Base-by-base conservation (phyloP, 2,113 vertebrate species). In the Clinocottus analis region DNA sequence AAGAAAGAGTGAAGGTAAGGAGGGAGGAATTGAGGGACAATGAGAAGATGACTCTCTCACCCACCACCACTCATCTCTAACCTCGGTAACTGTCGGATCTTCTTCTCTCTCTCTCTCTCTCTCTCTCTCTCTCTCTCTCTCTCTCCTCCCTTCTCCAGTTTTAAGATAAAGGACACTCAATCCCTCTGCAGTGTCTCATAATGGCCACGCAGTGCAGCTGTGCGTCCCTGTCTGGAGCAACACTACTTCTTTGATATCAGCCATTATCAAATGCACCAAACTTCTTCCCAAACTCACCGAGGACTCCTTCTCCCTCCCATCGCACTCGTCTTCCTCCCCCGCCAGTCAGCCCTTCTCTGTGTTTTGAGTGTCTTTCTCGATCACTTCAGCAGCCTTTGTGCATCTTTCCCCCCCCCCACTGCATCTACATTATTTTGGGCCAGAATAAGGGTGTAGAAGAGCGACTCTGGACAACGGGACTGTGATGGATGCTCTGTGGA, bases 101-200 rank as follows among this genome's bases (percentile, higher is more conserved):
- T 89, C 87, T 88, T 91, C 85, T 71, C 65, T 87, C 85, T 75
- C n/a, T n/a, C n/a, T n/a, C n/a, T n/a, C n/a, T n/a, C n/a, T n/a
- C n/a, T n/a, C n/a, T n/a, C n/a, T n/a, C n/a, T n/a, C n/a, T n/a
- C n/a, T n/a, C n/a, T n/a, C n/a, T n/a, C n/a, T n/a, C n/a, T n/a
- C n/a, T n/a, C n/a, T n/a, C n/a, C n/a, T n/a, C n/a, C 77, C 33
- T 25, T 56, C 67, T 85, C 76, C 49, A n/a, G 9, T 23, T 71
- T 80, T 66, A 3, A 80, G 79, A 89, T 87, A 53, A 91, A 91
- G 90, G 56, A 73, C 59, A 31, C 79, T 79, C 31, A 68, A 13
- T 81, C 55, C 7, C 79, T 79, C 72, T 0, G 86, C 70, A 69
- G 72, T 64, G 74, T 83, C 79, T 84, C 75, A 33, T 85, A 77